Evolutionary conservation across 2,113 vertebrate genomes (phyloP).

Genomic region (Nannobrachium achirus): DNA sequence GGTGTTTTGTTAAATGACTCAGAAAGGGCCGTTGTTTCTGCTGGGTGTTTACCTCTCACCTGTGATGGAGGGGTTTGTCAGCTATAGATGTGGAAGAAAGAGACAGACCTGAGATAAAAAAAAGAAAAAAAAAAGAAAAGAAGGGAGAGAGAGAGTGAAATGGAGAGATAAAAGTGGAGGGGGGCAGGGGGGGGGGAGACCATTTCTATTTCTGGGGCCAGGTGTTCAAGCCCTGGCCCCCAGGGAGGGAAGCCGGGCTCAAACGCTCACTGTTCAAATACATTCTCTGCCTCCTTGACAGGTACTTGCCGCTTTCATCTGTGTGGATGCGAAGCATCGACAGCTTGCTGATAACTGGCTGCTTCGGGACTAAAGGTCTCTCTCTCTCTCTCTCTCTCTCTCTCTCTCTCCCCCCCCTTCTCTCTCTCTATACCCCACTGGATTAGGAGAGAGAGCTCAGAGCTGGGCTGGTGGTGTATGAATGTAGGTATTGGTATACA

Average conservation of each 20-base stretch:
- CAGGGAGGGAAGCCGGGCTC: constrained; percentile 1
- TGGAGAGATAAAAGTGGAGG: too few species aligned
- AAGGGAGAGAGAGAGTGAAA: too few species aligned
- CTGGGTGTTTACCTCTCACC: constrained; percentile 60
- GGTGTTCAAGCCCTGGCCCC: not conserved
- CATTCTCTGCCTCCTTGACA: constrained; percentile 31
- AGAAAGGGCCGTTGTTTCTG: constrained; percentile 19
- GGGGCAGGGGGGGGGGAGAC: too few species aligned
- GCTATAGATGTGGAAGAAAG: constrained; percentile 20
- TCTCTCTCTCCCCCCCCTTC: constrained; percentile 18
- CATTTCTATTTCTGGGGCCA: not conserved
- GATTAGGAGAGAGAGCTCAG: too few species aligned
- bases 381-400: not conserved
- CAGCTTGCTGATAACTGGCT: constrained; percentile 50
- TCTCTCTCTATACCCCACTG: too few species aligned
- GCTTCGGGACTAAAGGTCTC: constrained; percentile 13
- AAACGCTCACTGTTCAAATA: not conserved
- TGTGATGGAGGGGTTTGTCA: constrained; percentile 48
- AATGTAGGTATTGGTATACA: too few species aligned
- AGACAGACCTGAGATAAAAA: constrained; percentile 15
- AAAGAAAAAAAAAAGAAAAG: constrained; percentile 16
- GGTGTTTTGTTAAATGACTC: too few species aligned
- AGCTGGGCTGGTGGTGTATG: too few species aligned
- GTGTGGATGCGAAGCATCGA: constrained; percentile 36
- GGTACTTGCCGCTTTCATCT: constrained; percentile 42